phyloP scores from a whole-genome alignment of 2,113 vertebrate genomes.

The Spea multiplicata region DNA sequence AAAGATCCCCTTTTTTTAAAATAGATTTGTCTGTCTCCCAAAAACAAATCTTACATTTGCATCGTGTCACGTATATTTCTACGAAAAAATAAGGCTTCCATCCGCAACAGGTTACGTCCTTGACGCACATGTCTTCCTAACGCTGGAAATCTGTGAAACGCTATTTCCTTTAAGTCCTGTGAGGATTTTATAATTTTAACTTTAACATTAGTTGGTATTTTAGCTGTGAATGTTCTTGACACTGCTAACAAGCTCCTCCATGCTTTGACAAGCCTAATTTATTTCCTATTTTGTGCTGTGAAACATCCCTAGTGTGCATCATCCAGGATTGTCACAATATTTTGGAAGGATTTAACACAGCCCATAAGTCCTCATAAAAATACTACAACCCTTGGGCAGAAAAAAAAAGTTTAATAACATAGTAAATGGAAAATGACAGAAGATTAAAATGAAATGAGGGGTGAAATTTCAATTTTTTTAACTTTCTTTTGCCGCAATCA shows the following conservation, averaged over 20 bases:
- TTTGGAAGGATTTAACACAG: slow-evolving; percentile 29
- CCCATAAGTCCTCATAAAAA: slow-evolving; percentile 34
- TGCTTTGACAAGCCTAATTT: slow-evolving; percentile 34
- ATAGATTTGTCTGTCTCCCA: no score
- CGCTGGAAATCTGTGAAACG: slow-evolving; percentile 11
- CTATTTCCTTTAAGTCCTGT: slow-evolving; percentile 23
- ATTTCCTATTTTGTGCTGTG: slow-evolving; percentile 37
- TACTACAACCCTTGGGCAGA: slow-evolving; percentile 14
- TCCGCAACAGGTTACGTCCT: neutral
- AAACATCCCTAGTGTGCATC: slow-evolving; percentile 28
- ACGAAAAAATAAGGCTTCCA: no score
- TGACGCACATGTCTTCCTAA: neutral
- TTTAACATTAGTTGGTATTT: slow-evolving; percentile 42
- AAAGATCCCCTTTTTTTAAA: no score
- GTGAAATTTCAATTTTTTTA: neutral
- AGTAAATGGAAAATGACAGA: slow-evolving; percentile 16
- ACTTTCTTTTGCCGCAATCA: neutral
- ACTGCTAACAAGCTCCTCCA: slow-evolving; percentile 31
- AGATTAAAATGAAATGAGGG: slow-evolving; percentile 7
- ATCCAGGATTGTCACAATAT: slow-evolving; percentile 28
- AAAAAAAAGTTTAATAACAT: slow-evolving; percentile 13
- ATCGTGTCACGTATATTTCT: no score
- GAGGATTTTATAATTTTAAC: slow-evolving; percentile 45
- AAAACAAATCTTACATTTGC: no score
- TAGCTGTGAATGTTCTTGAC: slow-evolving; percentile 22